These are phyloP conservation scores for Listronotus oregonensis DNA, from an alignment of 1,140 invertebrate species.

Conservation along the genomic window DNA sequence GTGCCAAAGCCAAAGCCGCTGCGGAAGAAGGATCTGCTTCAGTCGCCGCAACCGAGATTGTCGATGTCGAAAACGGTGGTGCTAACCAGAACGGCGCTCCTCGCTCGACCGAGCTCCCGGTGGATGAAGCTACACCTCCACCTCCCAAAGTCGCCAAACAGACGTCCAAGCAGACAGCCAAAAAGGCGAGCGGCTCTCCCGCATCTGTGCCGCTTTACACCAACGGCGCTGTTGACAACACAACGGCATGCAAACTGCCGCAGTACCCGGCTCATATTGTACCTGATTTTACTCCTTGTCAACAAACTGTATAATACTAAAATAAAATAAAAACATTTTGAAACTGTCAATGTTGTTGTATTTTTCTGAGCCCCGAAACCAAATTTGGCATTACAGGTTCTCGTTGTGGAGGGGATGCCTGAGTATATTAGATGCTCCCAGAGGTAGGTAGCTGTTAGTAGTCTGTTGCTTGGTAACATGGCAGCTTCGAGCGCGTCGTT, in stretches of 20 bases:
- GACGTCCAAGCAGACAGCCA: background rate
- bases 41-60: background rate
- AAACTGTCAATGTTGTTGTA: background rate
- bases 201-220: background rate
- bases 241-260: background rate
- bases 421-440: slow-evolving; percentile 1
- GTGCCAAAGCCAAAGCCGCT: slow-evolving; percentile 1
- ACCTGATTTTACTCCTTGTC: too few relatives aligned
- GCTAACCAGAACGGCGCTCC: slow-evolving; percentile 1
- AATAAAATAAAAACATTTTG: too few relatives aligned
- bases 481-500: slow-evolving; percentile 1
- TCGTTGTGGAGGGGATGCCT: slow-evolving; percentile 1
- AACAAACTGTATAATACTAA: too few relatives aligned
- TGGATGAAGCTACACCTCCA: slow-evolving; percentile 1
- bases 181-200: background rate
- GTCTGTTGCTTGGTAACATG: slow-evolving; percentile 1
- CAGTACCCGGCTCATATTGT: slow-evolving; percentile 1
- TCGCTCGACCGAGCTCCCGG: background rate
- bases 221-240: background rate
- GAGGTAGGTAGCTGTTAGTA: slow-evolving; percentile 1
- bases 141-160: slow-evolving; percentile 1
- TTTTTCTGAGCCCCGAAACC: background rate
- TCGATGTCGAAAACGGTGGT: background rate
- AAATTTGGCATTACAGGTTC: background rate
- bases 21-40: slow-evolving; percentile 1